Evolutionary conservation across 2,888 invertebrate genomes (phyloP), one percentile per base, ranked within the genome.

Genomic region (Trisateles emortualis): DNA sequence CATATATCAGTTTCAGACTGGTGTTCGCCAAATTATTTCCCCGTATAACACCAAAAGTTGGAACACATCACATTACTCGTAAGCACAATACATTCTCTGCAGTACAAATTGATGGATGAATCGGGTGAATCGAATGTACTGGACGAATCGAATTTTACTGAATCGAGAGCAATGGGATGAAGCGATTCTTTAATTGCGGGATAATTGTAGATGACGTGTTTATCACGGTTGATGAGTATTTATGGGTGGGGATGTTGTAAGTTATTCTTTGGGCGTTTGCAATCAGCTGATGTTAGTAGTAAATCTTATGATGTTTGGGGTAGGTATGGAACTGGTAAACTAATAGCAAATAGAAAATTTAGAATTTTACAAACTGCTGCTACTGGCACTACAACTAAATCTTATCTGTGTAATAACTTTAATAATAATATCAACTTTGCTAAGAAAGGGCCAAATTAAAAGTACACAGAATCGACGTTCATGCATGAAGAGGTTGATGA

Each of bases 21-120:
- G 1, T 11, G 30, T 11, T 30, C 11, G 30, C 30, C n/a, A 11
- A 3, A 11, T 30, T 30, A n/a, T 30, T 11, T 11, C 1, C 11
- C n/a, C 11, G 30, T 30, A 11, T 11, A 3, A 11, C 11, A 2
- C 24, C n/a, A n/a, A 24, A 24, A 24, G 8, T 3, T 10, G 9
- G 29, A 3, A 29, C 29, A 29, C 29, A 29, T 29, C 29, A 29
- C 29, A 29, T 22, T 3, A 22, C 22, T 40, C 35, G 10, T 22
- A 16, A 53, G 45, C 41, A 59, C 69, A 72, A 72, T 54, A 54
- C 42, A 72, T 53, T 67, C 48, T 29, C 35, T 52, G 33, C 49
- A 35, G 40, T 29, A 43, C 33, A 59, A 68, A 64, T 52, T 68
- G 56, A 72, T 68, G 52, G 69, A 72, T 68, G 64, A 68, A 56